Base-by-base conservation (phyloP, 1,140 invertebrate genomes). In the Acromyrmex echinatior region DNA sequence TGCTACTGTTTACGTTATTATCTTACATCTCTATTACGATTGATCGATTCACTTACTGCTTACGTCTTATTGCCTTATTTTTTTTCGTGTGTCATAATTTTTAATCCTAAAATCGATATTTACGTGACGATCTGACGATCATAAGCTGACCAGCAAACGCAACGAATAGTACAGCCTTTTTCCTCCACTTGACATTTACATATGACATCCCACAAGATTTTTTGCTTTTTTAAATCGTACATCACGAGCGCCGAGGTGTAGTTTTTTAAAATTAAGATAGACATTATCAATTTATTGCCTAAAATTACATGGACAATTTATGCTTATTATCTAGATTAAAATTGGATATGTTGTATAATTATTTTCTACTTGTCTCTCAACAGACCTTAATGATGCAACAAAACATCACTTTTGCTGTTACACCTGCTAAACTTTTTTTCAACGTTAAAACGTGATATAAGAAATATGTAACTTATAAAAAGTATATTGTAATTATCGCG, bases 121-220 rank as follows among this genome's bases (percentile, higher is more conserved):
- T 71, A 94, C 93, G 60, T 87, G 6, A 93, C 65, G 2, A 93
- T 70, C 1, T 86, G 66, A 25, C 70, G 65, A 45, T 94, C 92
- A 0, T 84, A 7, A 9, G 87, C 66, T 5, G 88, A 88, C 93
- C 93, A 94, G 60, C 84, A 80, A 3, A 91, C 45, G 28, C 89
- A 90, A 12, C 31, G 25, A 0, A 87, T 80, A 21, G 49, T 7
- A 58, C 92, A 92, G 3, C 1, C 3, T 6, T 1, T 9, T 45
- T 16, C 1, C 1, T 1, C 5, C 3, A 4, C 0, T 10, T 0
- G 9, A 28, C 21, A 73, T 18, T 10, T 10, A 39, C 66, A 81
- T 10, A 3, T 1, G 0, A 0, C 5, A 0, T 9, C 9, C 88
- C 88, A 81, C 14, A 89, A 12, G 5, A n/a, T 56, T 2, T 25